Conservation (phyloP, 2,797 vertebrate species). For the Merluccius polli region DNA sequence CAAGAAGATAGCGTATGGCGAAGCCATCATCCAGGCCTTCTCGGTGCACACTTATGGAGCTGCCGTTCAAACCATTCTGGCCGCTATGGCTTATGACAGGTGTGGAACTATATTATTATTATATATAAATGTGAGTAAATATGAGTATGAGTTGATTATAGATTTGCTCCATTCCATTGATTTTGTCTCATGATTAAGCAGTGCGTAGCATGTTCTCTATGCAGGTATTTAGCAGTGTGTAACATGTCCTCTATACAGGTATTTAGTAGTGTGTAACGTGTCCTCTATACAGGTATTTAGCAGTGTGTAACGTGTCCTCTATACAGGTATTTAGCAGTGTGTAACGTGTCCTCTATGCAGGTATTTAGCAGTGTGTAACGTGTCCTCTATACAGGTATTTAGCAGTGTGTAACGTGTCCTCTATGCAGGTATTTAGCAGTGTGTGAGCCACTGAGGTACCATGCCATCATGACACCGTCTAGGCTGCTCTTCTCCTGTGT, state of each 20-base stretch:
- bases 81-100: constrained; percentile 37
- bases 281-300: neutral
- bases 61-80: constrained; percentile 47
- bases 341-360: neutral
- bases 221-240: neutral
- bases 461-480: constrained; percentile 49
- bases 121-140: neutral
- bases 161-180: neutral
- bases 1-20: constrained; percentile 40
- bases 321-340: neutral
- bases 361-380: neutral
- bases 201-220: neutral
- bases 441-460: constrained; percentile 56
- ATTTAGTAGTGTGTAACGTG: neutral
- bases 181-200: neutral
- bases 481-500: constrained; percentile 38
- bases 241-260: neutral
- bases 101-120: neutral
- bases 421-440: constrained; percentile 56
- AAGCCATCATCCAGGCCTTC: constrained; percentile 50
- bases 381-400: neutral
- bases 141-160: neutral
- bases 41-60: constrained; percentile 42
- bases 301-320: neutral
- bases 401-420: neutral